A percentile compares a stretch with the other conserved stretches of the same genome.
phyloP scores from a whole-genome alignment of 2,797 vertebrate genomes.

The Tokudaia tokunoshimensis region DNA sequence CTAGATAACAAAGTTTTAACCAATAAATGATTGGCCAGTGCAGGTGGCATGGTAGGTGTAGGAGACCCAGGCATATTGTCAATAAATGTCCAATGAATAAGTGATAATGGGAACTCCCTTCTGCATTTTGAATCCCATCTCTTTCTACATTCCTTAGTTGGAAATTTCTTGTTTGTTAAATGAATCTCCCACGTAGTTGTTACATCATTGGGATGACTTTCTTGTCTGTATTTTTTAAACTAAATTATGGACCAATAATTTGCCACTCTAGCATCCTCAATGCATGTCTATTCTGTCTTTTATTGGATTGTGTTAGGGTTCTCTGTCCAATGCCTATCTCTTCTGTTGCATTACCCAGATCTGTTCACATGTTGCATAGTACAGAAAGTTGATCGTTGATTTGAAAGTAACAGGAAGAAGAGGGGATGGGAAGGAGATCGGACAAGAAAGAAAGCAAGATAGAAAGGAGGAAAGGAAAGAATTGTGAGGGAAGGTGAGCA shows the following conservation, averaged over 20 bases:
- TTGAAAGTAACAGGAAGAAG: neutral
- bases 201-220: conserved; percentile 9
- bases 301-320: neutral
- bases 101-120: neutral
- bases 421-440: neutral
- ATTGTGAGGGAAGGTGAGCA: neutral
- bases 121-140: neutral
- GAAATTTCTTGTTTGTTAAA: neutral
- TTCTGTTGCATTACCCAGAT: neutral
- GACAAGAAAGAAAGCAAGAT: neutral
- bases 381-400: neutral
- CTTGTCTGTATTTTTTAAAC: neutral
- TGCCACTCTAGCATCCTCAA: neutral
- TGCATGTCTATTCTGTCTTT: neutral
- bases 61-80: neutral
- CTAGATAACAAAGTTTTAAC: neutral
- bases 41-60: neutral
- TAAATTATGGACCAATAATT: neutral
- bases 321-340: neutral
- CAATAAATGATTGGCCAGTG: neutral
- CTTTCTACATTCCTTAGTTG: neutral
- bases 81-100: neutral
- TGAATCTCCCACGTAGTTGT: neutral
- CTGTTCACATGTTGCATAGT: neutral
- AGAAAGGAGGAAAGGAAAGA: neutral